These are phyloP conservation scores for Anguilla anguilla DNA, from an alignment of 2,797 vertebrate genomes.

Conservation along the genomic window DNA sequence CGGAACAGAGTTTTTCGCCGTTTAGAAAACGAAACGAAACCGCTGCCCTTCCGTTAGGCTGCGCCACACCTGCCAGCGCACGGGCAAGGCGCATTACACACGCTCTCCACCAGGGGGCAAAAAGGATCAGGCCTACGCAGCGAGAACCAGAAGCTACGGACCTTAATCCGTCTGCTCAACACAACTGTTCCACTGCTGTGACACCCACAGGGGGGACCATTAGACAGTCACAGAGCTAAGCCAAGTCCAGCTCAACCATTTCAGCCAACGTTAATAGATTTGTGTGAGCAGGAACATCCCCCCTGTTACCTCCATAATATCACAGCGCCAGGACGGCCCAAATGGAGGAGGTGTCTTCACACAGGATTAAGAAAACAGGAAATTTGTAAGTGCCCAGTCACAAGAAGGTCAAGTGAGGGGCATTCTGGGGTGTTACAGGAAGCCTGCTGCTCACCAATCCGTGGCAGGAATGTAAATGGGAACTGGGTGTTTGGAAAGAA, in stretches of 20 bases:
- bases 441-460: not conserved
- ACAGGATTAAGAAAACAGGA: not conserved
- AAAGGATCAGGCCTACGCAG: not conserved
- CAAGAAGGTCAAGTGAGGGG: not conserved
- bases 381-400: not conserved
- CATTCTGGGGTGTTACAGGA: not conserved
- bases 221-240: not conserved
- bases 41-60: not conserved
- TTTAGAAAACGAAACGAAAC: not conserved
- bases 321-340: not conserved
- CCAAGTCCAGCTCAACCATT: not conserved
- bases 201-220: not conserved
- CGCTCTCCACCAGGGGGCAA: not conserved
- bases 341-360: not conserved
- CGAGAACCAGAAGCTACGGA: not conserved
- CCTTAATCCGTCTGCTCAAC: not conserved
- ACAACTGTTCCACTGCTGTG: not conserved
- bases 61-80: not conserved
- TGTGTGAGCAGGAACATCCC: not conserved
- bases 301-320: not conserved
- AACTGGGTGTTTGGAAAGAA: not conserved
- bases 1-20: not conserved
- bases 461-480: not conserved
- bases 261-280: not conserved
- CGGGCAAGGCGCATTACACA: not conserved